Percentiles rank a stretch among this genome's conserved stretches.
Evolutionary conservation across 2,113 vertebrate species (phyloP).

Genomic region (Cinclus mexicanus): DNA sequence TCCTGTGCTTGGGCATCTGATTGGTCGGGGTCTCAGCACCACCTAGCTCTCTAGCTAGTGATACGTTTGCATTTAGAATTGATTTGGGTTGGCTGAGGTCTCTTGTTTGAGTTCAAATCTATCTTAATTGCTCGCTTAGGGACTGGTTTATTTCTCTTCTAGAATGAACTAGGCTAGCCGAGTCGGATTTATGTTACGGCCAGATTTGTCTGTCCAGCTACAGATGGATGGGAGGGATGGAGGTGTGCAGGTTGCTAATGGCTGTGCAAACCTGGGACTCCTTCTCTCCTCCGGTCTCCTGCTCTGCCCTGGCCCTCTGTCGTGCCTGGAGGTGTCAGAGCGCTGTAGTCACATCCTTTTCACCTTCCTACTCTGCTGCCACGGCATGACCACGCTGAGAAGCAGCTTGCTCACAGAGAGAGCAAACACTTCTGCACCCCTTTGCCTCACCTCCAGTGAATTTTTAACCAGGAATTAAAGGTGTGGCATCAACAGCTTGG

Average conservation of each 20-base stretch:
- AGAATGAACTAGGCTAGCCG: too few relatives aligned
- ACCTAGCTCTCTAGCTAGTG: too few relatives aligned
- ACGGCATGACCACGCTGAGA: rapidly evolving
- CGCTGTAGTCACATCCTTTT: not conserved
- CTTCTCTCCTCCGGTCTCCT: not conserved
- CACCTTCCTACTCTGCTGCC: not conserved
- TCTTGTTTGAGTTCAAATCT: too few relatives aligned
- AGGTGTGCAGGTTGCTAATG: not conserved
- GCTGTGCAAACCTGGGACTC: not conserved
- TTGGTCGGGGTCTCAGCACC: too few relatives aligned
- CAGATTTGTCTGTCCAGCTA: too few relatives aligned
- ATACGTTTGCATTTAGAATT: too few relatives aligned
- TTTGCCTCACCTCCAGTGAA: not conserved
- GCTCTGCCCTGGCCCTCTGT: not conserved
- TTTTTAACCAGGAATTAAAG: constrained; percentile 43
- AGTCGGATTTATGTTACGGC: too few relatives aligned
- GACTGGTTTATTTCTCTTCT: too few relatives aligned
- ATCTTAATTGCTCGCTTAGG: too few relatives aligned
- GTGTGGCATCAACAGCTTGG: not conserved
- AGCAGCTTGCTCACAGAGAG: not conserved
- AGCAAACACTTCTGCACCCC: not conserved
- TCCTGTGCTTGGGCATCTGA: too few relatives aligned
- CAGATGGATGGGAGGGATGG: not conserved
- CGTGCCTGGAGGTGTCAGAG: not conserved
- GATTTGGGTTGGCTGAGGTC: too few relatives aligned